Evolutionary conservation across 1,140 invertebrate species (phyloP).

Genomic region (Zaprionus africanus): DNA sequence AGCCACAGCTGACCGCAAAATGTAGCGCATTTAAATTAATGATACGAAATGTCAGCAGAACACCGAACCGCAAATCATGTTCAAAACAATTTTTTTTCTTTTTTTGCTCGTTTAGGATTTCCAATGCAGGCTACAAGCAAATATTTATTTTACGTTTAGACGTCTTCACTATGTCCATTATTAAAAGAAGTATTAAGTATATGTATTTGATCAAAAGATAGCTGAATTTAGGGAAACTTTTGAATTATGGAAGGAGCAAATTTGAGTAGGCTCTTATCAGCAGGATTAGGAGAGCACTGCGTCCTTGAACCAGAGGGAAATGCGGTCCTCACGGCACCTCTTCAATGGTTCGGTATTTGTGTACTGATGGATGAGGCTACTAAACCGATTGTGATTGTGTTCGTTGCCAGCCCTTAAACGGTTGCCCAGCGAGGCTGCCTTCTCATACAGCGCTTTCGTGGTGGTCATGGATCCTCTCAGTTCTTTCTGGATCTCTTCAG

Average conservation of each 20-base stretch:
- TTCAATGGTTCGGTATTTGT: constrained; percentile 39
- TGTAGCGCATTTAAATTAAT: constrained; percentile 74
- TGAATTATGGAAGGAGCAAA: neutral
- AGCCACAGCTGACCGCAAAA: constrained; percentile 57
- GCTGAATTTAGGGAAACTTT: neutral
- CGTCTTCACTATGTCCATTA: constrained; percentile 18
- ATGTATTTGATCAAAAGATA: neutral
- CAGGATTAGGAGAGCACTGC: constrained; percentile 57
- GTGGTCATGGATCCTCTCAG: constrained; percentile 2
- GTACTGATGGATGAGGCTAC: constrained; percentile 32
- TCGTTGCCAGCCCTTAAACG: constrained; percentile 64
- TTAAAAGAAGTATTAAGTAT: constrained; percentile 23
- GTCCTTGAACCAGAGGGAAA: constrained; percentile 65
- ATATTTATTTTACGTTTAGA: neutral
- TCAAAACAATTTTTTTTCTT: neutral
- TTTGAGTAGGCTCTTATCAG: neutral
- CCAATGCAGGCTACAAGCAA: neutral
- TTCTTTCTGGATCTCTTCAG: constrained; percentile 15
- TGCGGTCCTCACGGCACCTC: constrained; percentile 49
- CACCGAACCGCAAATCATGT: constrained; percentile 67
- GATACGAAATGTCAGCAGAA: constrained; percentile 64
- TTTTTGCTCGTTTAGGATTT: neutral
- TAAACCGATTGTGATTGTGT: constrained; percentile 45
- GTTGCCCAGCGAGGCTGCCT: constrained; percentile 33
- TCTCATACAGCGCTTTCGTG: constrained; percentile 26